Conservation (phyloP, 1,140 invertebrate genomes). For the Bradynema listronoti region DNA sequence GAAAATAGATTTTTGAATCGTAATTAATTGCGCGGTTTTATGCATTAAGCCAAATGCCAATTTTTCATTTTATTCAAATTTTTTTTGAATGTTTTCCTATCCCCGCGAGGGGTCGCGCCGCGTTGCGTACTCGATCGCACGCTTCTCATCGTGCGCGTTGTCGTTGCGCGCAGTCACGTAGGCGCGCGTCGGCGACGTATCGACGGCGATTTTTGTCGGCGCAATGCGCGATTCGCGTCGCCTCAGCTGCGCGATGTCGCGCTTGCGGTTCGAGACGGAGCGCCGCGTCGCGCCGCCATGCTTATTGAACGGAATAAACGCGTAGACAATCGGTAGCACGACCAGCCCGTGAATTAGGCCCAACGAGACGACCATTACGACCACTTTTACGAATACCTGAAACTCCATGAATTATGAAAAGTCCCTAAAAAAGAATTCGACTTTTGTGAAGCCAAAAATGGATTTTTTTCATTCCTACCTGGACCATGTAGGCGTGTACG, state of each 20-base stretch:
- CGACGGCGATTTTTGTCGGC: constrained; percentile 6
- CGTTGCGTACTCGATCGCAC: no score
- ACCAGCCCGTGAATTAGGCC: constrained; percentile 58
- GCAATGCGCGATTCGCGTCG: neutral
- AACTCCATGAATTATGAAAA: constrained; percentile 12
- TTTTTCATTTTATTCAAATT: no score
- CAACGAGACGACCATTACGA: constrained; percentile 58
- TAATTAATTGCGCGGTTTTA: no score
- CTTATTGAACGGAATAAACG: constrained; percentile 53
- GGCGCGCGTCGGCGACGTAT: constrained; percentile 6
- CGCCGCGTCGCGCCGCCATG: no score
- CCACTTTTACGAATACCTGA: constrained; percentile 59
- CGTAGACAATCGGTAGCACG: constrained; percentile 59
- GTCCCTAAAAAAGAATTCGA: neutral
- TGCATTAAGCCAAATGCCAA: no score
- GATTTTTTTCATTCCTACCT: constrained; percentile 43
- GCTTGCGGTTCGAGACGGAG: no score
- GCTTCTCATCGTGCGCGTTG: no score
- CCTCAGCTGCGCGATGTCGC: neutral
- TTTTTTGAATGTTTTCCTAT: no score
- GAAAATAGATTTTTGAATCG: no score
- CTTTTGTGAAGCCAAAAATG: constrained; percentile 37
- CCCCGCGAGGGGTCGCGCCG: no score
- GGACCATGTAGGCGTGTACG: constrained; percentile 79
- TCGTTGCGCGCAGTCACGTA: no score